Percentiles rank a stretch among this genome's conserved stretches.
phyloP scores from a whole-genome alignment of 2,888 invertebrate species.

The Hylaea fasciaria region DNA sequence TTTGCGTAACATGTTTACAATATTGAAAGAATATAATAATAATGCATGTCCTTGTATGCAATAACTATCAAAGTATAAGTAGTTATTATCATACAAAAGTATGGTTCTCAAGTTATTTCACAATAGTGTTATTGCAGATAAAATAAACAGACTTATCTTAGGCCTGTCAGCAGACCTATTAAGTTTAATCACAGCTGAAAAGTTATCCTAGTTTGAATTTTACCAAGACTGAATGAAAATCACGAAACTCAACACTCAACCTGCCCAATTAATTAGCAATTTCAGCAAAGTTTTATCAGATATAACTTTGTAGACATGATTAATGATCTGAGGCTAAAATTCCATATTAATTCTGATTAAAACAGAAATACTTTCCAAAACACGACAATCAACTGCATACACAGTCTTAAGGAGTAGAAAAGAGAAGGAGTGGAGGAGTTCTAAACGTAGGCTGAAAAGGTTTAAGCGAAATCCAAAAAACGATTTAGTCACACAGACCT shows the following conservation, averaged over 20 bases:
- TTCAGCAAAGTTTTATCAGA: constrained; percentile 17
- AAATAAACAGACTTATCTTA: no score
- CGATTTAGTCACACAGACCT: constrained; percentile 32
- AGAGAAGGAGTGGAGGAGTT: constrained; percentile 8
- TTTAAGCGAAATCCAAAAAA: constrained; percentile 40
- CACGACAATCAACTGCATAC: constrained; percentile 17
- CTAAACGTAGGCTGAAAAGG: constrained; percentile 47
- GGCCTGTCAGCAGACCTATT: neutral
- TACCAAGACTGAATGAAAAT: constrained; percentile 11
- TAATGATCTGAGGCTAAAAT: constrained; percentile 4
- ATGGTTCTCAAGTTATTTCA: no score
- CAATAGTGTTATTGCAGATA: no score
- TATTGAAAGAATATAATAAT: neutral
- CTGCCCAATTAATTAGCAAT: constrained; percentile 10
- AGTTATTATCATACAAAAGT: no score
- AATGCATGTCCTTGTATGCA: neutral
- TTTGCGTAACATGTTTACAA: no score
- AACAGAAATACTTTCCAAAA: constrained; percentile 43
- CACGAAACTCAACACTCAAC: constrained; percentile 8
- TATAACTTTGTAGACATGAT: constrained; percentile 11
- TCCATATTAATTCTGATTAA: constrained; percentile 19
- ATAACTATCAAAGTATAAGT: no score
- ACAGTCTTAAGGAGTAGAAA: constrained; percentile 1
- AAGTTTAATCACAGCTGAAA: neutral
- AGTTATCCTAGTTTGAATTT: constrained; percentile 12